These are phyloP conservation scores for Colistium nudipinnis DNA, from an alignment of 2,113 vertebrate species.

Conservation along the genomic window DNA sequence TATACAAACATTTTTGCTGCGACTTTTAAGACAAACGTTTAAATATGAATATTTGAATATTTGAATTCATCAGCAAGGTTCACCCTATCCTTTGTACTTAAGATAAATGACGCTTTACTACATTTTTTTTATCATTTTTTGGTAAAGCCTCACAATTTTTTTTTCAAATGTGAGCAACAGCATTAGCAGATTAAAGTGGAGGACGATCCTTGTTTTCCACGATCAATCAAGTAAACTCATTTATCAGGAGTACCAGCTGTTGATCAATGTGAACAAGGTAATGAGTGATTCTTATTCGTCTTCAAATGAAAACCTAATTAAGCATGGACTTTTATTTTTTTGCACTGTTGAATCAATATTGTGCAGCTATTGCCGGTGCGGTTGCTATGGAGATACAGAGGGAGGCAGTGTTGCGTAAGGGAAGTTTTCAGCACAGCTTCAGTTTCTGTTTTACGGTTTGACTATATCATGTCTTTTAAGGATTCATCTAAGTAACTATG, in stretches of 20 bases:
- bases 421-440: background rate
- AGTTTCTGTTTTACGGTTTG: background rate
- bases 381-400: constrained; percentile 12
- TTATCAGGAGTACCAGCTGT: constrained; percentile 10
- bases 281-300: constrained; percentile 5
- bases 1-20: background rate
- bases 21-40: background rate
- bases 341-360: constrained; percentile 24
- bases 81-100: background rate
- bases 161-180: constrained; percentile 12
- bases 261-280: constrained; percentile 19
- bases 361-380: background rate
- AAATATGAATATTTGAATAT: background rate
- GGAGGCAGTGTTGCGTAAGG: constrained; percentile 66
- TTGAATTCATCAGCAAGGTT: no score
- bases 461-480: no score
- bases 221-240: background rate
- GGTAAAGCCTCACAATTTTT: background rate
- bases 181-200: constrained; percentile 28
- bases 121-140: background rate
- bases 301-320: constrained; percentile 4
- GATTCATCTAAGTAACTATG: no score
- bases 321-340: background rate
- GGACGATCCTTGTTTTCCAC: background rate
- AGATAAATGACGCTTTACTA: background rate